Percentiles rank a stretch among this genome's conserved stretches.
Conservation (phyloP, 2,797 vertebrate genomes). For the Gorsachius magnificus region DNA sequence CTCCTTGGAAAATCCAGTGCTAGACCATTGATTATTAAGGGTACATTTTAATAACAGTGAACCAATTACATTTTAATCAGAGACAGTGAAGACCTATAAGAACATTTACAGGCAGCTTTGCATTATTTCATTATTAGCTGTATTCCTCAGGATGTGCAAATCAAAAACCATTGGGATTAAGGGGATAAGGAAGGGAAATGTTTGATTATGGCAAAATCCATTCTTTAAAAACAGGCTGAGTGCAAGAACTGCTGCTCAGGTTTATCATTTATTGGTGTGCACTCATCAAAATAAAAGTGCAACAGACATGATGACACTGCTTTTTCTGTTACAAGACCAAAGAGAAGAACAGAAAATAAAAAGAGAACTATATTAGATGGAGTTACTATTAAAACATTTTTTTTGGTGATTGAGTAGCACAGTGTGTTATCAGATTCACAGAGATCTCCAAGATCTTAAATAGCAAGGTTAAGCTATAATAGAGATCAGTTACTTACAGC, state of each 20-base stretch:
- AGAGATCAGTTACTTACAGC: background rate
- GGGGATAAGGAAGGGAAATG: background rate
- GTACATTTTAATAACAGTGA: background rate
- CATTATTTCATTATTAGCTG: background rate
- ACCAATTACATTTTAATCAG: background rate
- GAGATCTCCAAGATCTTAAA: background rate
- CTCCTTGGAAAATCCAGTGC: background rate
- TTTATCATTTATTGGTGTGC: background rate
- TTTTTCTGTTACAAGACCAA: background rate
- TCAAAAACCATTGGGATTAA: background rate
- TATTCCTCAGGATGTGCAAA: background rate
- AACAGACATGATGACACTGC: background rate
- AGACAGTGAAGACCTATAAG: background rate
- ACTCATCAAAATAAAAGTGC: background rate
- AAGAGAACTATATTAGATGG: background rate
- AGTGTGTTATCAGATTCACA: background rate
- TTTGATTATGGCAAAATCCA: background rate
- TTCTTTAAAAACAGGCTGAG: background rate
- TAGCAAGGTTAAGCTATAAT: background rate
- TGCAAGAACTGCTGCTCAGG: background rate
- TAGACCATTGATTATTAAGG: background rate
- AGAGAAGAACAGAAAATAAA: background rate
- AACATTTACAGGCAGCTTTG: background rate
- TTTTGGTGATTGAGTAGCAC: background rate
- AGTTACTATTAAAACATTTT: background rate